These are phyloP conservation scores for Drosophila seguyi DNA, from an alignment of 1,140 invertebrate genomes.

Conservation along the genomic window DNA sequence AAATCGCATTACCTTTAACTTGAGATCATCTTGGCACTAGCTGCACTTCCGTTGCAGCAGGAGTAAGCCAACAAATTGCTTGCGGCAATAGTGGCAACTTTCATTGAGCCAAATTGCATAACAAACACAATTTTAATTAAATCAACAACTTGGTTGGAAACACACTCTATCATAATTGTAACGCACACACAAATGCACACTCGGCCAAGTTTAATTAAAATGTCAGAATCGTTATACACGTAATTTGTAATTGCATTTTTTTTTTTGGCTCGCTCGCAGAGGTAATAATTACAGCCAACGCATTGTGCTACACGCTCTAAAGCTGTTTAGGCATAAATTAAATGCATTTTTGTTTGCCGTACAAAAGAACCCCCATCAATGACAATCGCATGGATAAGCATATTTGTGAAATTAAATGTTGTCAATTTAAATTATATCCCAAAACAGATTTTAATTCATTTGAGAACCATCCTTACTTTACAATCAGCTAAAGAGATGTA, in stretches of 20 bases:
- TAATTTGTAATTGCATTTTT: slow-evolving; percentile 61
- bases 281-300: slow-evolving; percentile 49
- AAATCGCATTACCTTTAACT: slow-evolving; percentile 1
- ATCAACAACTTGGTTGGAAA: slow-evolving; percentile 40
- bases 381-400: slow-evolving; percentile 16
- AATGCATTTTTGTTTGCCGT: slow-evolving; percentile 63
- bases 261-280: slow-evolving; percentile 20
- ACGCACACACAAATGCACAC: slow-evolving; percentile 18
- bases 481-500: neutral
- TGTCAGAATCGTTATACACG: slow-evolving; percentile 43
- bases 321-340: slow-evolving; percentile 69
- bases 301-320: slow-evolving; percentile 43
- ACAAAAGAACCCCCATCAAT: slow-evolving; percentile 17
- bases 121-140: slow-evolving; percentile 53
- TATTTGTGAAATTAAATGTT: slow-evolving; percentile 35
- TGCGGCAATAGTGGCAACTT: slow-evolving; percentile 10
- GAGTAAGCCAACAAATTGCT: slow-evolving; percentile 9
- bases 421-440: slow-evolving; percentile 34
- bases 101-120: slow-evolving; percentile 36
- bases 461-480: neutral
- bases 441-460: slow-evolving; percentile 4
- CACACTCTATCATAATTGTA: slow-evolving; percentile 43
- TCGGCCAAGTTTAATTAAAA: slow-evolving; percentile 51
- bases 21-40: neutral
- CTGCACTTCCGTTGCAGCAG: slow-evolving; percentile 7